These are phyloP conservation scores for Nicator chloris DNA, from an alignment of 2,113 vertebrate genomes.

Conservation along the genomic window DNA sequence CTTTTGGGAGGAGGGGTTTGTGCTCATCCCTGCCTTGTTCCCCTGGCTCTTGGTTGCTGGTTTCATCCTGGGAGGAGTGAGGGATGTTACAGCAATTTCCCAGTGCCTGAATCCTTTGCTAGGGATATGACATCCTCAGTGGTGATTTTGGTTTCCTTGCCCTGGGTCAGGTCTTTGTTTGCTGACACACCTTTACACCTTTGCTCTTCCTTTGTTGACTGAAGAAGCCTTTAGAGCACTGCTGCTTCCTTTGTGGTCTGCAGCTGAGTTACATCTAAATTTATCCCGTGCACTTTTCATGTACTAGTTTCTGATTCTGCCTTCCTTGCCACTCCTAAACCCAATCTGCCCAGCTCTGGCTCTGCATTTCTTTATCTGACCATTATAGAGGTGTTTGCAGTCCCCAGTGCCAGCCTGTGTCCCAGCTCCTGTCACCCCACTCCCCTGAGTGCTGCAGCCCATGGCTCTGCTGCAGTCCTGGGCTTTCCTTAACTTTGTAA, in stretches of 20 bases:
- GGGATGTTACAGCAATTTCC: not conserved
- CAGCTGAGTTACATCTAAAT: not conserved
- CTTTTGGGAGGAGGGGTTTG: fast-evolving
- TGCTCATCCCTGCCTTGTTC: not conserved
- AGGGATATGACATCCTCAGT: fast-evolving
- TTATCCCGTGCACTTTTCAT: not conserved
- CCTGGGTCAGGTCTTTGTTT: not conserved
- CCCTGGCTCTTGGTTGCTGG: not conserved
- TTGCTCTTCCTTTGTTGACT: not conserved
- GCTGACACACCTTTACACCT: not conserved
- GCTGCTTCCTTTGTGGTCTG: not conserved
- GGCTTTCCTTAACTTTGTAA: not conserved
- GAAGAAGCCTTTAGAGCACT: not conserved
- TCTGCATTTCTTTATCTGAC: not conserved
- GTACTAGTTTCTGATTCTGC: not conserved
- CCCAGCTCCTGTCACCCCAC: not conserved
- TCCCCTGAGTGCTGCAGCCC: not conserved
- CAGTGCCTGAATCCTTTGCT: not conserved
- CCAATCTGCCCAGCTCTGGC: not conserved
- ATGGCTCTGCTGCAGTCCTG: not conserved
- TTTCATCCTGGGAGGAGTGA: not conserved
- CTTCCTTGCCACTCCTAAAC: not conserved
- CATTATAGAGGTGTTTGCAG: not conserved
- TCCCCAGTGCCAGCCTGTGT: not conserved
- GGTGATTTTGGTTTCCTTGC: not conserved